Conservation (phyloP, 1,140 invertebrate species). For the Cotesia typhae region DNA sequence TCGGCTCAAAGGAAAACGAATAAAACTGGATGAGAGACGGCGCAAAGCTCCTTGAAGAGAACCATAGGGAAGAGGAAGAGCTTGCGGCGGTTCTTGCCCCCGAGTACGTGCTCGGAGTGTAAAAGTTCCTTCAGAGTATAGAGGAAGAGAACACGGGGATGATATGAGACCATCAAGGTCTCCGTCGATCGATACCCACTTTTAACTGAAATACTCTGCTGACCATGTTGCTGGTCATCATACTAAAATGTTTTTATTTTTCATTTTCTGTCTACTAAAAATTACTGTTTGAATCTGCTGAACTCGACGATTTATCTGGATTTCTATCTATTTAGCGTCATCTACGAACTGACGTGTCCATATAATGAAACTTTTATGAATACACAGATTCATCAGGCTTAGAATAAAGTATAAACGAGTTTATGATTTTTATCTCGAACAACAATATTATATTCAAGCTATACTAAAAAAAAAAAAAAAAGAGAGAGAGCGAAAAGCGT, state of each 20-base stretch:
- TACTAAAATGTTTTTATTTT: neutral
- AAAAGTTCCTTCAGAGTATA: slow-evolving; percentile 57
- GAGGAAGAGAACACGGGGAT: slow-evolving; percentile 51
- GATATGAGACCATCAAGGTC: slow-evolving; percentile 61
- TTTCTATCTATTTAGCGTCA: too few relatives aligned
- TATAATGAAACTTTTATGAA: neutral
- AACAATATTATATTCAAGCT: too few relatives aligned
- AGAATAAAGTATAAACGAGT: neutral
- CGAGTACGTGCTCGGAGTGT: slow-evolving; percentile 64
- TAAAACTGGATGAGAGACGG: slow-evolving; percentile 18
- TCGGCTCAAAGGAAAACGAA: slow-evolving; percentile 19
- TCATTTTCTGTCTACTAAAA: neutral
- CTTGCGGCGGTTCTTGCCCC: slow-evolving; percentile 67
- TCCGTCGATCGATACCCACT: slow-evolving; percentile 60
- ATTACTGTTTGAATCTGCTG: too few relatives aligned
- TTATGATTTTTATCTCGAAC: neutral
- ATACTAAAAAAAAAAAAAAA: too few relatives aligned
- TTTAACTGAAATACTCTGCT: slow-evolving; percentile 40
- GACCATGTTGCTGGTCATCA: neutral
- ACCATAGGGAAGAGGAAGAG: slow-evolving; percentile 45
- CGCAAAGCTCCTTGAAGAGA: slow-evolving; percentile 26
- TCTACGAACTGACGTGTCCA: neutral
- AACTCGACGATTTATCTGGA: too few relatives aligned
- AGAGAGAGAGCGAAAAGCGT: too few relatives aligned
- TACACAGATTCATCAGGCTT: neutral